Percentiles rank a stretch among this genome's conserved stretches.
Evolutionary conservation across 1,140 invertebrate genomes (phyloP).

Genomic region (Lepidurus packardi): DNA sequence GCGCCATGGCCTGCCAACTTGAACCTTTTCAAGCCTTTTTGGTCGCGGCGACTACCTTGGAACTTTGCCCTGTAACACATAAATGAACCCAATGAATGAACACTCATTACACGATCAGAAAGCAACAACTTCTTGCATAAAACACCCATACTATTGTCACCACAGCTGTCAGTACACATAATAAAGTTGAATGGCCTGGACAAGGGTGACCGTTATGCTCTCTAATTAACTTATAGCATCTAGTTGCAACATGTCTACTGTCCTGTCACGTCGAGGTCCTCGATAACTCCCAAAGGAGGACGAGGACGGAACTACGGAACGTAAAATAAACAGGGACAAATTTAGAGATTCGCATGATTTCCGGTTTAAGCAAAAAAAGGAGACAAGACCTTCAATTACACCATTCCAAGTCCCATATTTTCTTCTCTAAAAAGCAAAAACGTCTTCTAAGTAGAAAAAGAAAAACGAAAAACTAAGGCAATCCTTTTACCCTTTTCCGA

Average conservation of each 20-base stretch:
- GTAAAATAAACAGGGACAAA: not conserved
- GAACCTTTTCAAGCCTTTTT: not conserved
- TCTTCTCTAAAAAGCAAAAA: too few species aligned
- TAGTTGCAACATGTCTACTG: not conserved
- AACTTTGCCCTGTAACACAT: not conserved
- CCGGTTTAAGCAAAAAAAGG: not conserved
- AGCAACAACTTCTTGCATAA: not conserved
- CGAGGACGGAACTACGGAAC: constrained; percentile 17
- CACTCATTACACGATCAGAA: not conserved
- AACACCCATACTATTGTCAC: not conserved
- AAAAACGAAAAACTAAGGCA: too few species aligned
- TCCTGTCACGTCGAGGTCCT: not conserved
- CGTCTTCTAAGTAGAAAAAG: too few species aligned
- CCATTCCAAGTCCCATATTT: not conserved
- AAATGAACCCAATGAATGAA: not conserved
- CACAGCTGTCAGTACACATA: not conserved
- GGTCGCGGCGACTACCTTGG: not conserved
- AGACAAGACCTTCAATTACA: not conserved
- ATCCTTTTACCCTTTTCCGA: too few species aligned
- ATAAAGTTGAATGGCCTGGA: not conserved
- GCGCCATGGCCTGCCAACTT: not conserved
- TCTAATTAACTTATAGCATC: not conserved
- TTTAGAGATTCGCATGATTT: not conserved
- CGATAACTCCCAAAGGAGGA: not conserved
- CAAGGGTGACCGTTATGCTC: not conserved